These are phyloP conservation scores for Chloropsis cyanopogon DNA, from an alignment of 2,113 vertebrate genomes.

Conservation along the genomic window DNA sequence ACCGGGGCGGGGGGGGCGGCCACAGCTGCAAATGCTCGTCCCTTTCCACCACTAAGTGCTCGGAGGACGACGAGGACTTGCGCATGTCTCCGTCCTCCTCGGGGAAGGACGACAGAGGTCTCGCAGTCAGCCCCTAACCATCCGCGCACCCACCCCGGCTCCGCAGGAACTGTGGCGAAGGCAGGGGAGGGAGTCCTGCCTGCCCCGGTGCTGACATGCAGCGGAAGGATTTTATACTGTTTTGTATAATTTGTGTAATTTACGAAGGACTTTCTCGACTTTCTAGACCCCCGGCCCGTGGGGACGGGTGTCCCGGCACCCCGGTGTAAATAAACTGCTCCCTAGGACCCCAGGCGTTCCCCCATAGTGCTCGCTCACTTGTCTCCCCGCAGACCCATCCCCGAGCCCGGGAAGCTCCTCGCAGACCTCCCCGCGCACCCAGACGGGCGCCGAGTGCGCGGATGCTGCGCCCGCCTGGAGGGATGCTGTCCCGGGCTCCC, in stretches of 20 bases:
- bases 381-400: background rate
- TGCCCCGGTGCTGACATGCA: background rate
- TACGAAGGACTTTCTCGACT: constrained; percentile 10
- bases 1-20: constrained; percentile 70
- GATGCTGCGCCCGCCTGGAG: background rate
- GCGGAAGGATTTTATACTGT: constrained; percentile 50
- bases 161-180: constrained; percentile 6
- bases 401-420: background rate
- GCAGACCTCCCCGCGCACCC: background rate
- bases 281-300: background rate
- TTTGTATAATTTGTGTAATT: constrained; percentile 58
- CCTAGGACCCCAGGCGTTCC: background rate
- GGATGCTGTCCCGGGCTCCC: background rate
- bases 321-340: constrained; percentile 43
- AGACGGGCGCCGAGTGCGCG: background rate
- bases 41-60: constrained; percentile 84
- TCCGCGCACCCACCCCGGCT: background rate
- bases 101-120: constrained; percentile 92
- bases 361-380: background rate
- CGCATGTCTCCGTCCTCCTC: constrained; percentile 93
- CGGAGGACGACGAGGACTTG: constrained; percentile 91
- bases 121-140: constrained; percentile 84
- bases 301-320: background rate
- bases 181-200: background rate
- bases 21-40: constrained; percentile 94